Conservation (phyloP, 2,888 invertebrate species). For the Sarcophaga rosellei region DNA sequence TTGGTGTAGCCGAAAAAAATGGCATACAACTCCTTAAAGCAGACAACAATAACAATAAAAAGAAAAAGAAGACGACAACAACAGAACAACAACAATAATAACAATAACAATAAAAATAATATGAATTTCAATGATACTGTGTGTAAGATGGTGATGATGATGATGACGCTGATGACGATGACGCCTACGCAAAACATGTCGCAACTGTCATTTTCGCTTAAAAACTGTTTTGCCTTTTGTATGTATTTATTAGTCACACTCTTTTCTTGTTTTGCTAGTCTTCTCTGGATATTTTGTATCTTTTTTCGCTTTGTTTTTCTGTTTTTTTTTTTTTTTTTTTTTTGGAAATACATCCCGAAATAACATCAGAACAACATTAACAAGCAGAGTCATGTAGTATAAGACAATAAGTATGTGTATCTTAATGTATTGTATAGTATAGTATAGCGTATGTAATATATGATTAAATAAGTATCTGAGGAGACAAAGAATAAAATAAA, state of each 20-base stretch:
- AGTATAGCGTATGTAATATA: constrained; percentile 21
- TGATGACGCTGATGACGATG: constrained; percentile 65
- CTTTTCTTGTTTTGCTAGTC: constrained; percentile 21
- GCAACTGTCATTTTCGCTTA: constrained; percentile 80
- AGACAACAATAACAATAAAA: constrained; percentile 18
- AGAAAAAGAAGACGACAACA: not conserved
- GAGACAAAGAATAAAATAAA: constrained; percentile 44
- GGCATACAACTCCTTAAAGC: constrained; percentile 55
- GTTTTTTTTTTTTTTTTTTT: constrained; percentile 17
- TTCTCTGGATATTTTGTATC: constrained; percentile 2
- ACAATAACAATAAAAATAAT: constrained; percentile 62
- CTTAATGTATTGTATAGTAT: not conserved
- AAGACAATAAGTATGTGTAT: constrained; percentile 11
- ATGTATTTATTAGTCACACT: constrained; percentile 79
- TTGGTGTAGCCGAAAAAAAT: constrained; percentile 20
- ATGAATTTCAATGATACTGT: constrained; percentile 68
- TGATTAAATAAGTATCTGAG: constrained; percentile 56
- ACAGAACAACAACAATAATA: constrained; percentile 32
- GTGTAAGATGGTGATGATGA: constrained; percentile 60
- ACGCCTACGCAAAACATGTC: constrained; percentile 79
- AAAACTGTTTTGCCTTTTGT: constrained; percentile 76
- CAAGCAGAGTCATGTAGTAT: constrained; percentile 19
- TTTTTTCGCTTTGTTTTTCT: not conserved
- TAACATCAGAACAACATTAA: constrained; percentile 36
- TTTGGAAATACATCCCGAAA: constrained; percentile 44